Evolutionary conservation across 2,888 invertebrate species (phyloP).

Genomic region (Timandra comae): DNA sequence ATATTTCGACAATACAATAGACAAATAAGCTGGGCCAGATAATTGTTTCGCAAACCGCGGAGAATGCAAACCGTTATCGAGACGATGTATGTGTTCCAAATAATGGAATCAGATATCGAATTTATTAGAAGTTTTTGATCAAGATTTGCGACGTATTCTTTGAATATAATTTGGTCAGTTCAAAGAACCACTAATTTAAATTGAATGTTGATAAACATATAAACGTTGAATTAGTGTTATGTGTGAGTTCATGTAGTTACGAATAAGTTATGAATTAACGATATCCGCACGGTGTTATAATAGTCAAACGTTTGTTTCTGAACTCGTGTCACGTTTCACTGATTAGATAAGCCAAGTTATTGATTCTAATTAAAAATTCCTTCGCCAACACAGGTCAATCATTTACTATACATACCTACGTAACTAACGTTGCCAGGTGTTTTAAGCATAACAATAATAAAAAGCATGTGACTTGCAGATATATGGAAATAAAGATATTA

Average conservation of each 20-base stretch:
- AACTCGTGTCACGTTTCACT: constrained; percentile 35
- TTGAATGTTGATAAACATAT: constrained; percentile 40
- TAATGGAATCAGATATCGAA: constrained; percentile 58
- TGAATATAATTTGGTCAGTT: no score
- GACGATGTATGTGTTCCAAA: constrained; percentile 62
- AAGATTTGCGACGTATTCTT: no score
- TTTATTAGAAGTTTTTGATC: constrained; percentile 54
- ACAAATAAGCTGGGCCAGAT: constrained; percentile 18
- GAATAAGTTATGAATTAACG: no score
- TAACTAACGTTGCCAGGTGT: no score
- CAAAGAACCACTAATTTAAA: constrained; percentile 33
- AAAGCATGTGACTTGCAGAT: neutral
- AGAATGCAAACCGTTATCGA: constrained; percentile 26
- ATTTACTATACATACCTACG: no score
- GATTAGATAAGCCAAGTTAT: constrained; percentile 33
- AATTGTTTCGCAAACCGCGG: constrained; percentile 28
- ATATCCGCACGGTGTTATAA: constrained; percentile 36
- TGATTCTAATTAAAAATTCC: constrained; percentile 30
- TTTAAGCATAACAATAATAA: no score
- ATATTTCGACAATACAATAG: constrained; percentile 24
- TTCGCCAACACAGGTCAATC: constrained; percentile 10
- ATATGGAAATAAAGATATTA: constrained; percentile 1
- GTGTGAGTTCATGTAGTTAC: no score
- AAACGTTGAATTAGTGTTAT: no score
- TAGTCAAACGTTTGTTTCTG: constrained; percentile 28